Evolutionary conservation across 2,113 vertebrate genomes (phyloP).

Genomic region (Ceyx melanurus): DNA sequence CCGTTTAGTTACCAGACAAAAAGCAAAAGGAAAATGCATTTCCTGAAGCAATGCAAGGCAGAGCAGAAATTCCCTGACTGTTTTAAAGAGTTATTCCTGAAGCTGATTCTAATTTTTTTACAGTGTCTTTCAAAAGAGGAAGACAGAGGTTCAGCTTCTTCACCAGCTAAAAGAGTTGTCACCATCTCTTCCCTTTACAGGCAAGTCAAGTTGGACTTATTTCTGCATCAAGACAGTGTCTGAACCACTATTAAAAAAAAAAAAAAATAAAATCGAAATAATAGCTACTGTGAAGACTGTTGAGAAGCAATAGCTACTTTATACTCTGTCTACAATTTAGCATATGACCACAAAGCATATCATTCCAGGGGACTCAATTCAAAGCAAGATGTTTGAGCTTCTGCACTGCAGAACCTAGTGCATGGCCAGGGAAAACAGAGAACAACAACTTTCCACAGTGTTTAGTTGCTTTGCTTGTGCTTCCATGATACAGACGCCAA

Average conservation of each 20-base stretch:
- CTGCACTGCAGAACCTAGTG: conserved; percentile 43
- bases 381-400: conserved; percentile 67
- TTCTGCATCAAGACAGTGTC: neutral
- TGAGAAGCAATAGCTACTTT: conserved; percentile 1
- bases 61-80: neutral
- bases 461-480: conserved; percentile 63
- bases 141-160: neutral
- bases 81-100: neutral
- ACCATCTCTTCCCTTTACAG: neutral
- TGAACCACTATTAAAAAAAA: neutral
- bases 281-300: neutral
- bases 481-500: conserved; percentile 65
- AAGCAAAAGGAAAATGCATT: neutral
- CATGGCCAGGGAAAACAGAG: conserved; percentile 73
- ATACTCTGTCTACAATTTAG: conserved; percentile 26
- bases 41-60: neutral
- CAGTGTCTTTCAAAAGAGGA: neutral
- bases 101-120: neutral
- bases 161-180: neutral
- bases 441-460: conserved; percentile 74
- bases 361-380: conserved; percentile 59
- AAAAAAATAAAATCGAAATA: neutral
- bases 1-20: neutral
- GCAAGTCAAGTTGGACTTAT: neutral
- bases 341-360: conserved; percentile 50